Evolutionary conservation across 2,888 invertebrate species (phyloP).

Genomic region (Hypomecis atomaria): DNA sequence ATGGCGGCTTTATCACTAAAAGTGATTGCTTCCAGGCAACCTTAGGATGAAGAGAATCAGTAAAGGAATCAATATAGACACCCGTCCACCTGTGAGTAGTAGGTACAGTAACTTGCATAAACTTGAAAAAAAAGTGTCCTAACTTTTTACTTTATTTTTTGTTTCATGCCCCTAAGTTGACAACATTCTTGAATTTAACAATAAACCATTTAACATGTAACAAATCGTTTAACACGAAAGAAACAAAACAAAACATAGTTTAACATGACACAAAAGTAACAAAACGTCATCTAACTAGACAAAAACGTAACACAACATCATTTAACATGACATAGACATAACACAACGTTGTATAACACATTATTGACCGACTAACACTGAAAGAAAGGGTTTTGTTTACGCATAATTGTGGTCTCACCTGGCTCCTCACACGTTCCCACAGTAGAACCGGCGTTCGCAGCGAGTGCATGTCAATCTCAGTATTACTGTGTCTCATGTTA

Average conservation of each 20-base stretch:
- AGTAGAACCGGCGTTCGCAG: slow-evolving; percentile 96
- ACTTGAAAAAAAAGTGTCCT: too few relatives aligned
- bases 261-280: background rate
- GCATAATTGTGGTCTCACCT: slow-evolving; percentile 70
- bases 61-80: too few relatives aligned
- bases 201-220: background rate
- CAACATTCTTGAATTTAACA: background rate
- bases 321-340: background rate
- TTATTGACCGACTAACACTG: slow-evolving; percentile 1
- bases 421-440: slow-evolving; percentile 98
- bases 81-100: too few relatives aligned
- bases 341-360: background rate
- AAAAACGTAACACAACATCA: background rate
- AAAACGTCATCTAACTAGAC: background rate
- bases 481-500: slow-evolving; percentile 99
- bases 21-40: too few relatives aligned
- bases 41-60: too few relatives aligned
- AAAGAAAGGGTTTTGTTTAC: background rate
- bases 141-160: too few relatives aligned
- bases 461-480: slow-evolving; percentile 95
- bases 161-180: background rate
- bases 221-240: too few relatives aligned
- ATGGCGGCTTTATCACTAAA: too few relatives aligned
- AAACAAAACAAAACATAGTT: slow-evolving; percentile 1
- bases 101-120: too few relatives aligned